Evolutionary conservation across 1,140 invertebrate genomes (phyloP).

Genomic region (Brachionus plicatilis): DNA sequence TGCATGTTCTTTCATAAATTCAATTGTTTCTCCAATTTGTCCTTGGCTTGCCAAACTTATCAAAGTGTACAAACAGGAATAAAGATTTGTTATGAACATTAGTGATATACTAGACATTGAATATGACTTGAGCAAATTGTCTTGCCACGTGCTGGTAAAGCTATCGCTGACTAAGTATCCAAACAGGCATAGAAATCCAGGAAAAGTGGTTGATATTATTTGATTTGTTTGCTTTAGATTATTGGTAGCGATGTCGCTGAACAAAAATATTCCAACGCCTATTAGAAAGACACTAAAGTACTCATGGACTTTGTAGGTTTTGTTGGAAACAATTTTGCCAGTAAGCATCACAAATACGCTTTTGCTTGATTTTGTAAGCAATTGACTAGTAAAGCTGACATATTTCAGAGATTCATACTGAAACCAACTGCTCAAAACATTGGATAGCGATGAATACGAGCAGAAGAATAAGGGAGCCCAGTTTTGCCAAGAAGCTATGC

Average conservation of each 20-base stretch:
- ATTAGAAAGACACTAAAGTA: slow-evolving; percentile 83
- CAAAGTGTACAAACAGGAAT: slow-evolving; percentile 82
- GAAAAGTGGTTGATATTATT: slow-evolving; percentile 67
- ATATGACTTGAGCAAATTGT: slow-evolving; percentile 76
- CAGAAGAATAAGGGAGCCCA: slow-evolving; percentile 24
- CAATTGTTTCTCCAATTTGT: slow-evolving; percentile 68
- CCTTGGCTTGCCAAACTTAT: slow-evolving; percentile 81
- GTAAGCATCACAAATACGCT: slow-evolving; percentile 89
- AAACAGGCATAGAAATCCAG: slow-evolving; percentile 74
- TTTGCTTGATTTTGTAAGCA: slow-evolving; percentile 32
- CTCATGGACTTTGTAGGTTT: slow-evolving; percentile 84
- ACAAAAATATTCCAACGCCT: slow-evolving; percentile 62
- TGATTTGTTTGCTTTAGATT: neutral
- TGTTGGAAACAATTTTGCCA: slow-evolving; percentile 71
- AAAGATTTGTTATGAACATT: slow-evolving; percentile 95
- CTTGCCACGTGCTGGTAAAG: slow-evolving; percentile 98
- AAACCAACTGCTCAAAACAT: slow-evolving; percentile 38
- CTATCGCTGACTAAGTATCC: slow-evolving; percentile 81
- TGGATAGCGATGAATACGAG: slow-evolving; percentile 28
- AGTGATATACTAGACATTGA: slow-evolving; percentile 81
- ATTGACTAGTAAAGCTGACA: slow-evolving; percentile 35
- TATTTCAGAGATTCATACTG: slow-evolving; percentile 40
- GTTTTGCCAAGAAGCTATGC: slow-evolving; percentile 17
- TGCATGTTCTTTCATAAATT: slow-evolving; percentile 72
- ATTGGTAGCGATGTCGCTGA: neutral